Conservation (phyloP, 2,888 invertebrate genomes). For the Hypena proboscidalis region DNA sequence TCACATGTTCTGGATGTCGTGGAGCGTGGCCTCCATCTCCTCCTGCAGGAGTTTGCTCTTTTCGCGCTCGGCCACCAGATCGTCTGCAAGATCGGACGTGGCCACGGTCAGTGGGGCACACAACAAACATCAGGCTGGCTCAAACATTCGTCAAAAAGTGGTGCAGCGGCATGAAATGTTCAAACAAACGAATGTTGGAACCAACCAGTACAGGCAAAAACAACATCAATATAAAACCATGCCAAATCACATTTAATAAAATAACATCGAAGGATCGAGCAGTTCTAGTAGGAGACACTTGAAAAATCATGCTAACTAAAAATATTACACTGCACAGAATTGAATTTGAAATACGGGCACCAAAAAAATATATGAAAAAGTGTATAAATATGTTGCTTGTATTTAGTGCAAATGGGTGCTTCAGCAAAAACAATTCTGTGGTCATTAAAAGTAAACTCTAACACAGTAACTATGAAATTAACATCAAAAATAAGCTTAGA, state of each 20-base stretch:
- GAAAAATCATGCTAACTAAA: conserved; percentile 74
- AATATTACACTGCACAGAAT: conserved; percentile 45
- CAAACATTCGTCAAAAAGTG: conserved; percentile 41
- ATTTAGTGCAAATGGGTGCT: conserved; percentile 15
- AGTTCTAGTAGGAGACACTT: conserved; percentile 71
- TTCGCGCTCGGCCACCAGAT: conserved; percentile 96
- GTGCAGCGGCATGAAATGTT: neutral
- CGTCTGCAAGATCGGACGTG: conserved; percentile 91
- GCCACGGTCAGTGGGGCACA: conserved; percentile 78
- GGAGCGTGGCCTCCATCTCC: conserved; percentile 99
- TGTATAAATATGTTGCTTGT: neutral
- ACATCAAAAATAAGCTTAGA: conserved; percentile 72
- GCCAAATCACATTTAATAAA: conserved; percentile 63
- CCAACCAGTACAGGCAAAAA: conserved; percentile 66
- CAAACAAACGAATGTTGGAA: conserved; percentile 42
- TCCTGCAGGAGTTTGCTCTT: conserved; percentile 98
- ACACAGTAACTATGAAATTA: conserved; percentile 73
- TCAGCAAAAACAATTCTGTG: conserved; percentile 43
- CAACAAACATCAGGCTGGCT: conserved; percentile 59
- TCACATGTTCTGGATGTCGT: conserved; percentile 99
- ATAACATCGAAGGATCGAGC: conserved; percentile 70
- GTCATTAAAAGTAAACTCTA: conserved; percentile 45
- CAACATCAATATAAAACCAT: conserved; percentile 76
- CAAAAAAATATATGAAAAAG: conserved; percentile 5
- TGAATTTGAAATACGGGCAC: conserved; percentile 28